These are phyloP conservation scores for Ethmia dodecea DNA, from an alignment of 2,888 invertebrate genomes.

Conservation along the genomic window DNA sequence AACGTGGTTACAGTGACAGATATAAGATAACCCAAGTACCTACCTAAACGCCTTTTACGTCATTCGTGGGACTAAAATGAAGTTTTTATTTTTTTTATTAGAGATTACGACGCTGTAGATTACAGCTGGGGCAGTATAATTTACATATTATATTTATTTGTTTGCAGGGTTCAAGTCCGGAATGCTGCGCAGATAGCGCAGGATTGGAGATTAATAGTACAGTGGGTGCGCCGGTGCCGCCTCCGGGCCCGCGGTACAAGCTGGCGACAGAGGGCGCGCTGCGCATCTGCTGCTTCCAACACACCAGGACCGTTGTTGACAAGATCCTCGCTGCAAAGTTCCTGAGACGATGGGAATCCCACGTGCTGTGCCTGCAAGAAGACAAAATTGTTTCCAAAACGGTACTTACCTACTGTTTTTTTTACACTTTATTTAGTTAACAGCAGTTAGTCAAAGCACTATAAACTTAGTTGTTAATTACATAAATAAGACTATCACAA, in stretches of 20 bases:
- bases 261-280: slow-evolving; percentile 84
- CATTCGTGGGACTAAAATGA: no score
- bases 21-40: no score
- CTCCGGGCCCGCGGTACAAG: slow-evolving; percentile 81
- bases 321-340: slow-evolving; percentile 88
- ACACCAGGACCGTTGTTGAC: slow-evolving; percentile 86
- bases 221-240: slow-evolving; percentile 51
- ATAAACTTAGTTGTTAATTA: no score
- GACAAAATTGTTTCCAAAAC: slow-evolving; percentile 84
- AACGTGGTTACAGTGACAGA: no score
- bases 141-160: slow-evolving; percentile 14
- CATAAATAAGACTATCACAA: no score
- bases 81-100: no score
- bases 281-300: slow-evolving; percentile 86
- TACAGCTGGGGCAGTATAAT: not conserved
- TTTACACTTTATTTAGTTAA: no score
- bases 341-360: slow-evolving; percentile 87
- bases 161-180: slow-evolving; percentile 72
- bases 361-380: slow-evolving; percentile 82
- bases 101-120: no score
- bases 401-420: no score
- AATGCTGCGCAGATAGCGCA: slow-evolving; percentile 66
- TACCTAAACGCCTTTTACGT: no score
- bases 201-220: slow-evolving; percentile 50
- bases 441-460: no score